phyloP scores from a whole-genome alignment of 2,113 vertebrate species.

The Hippolais icterina region DNA sequence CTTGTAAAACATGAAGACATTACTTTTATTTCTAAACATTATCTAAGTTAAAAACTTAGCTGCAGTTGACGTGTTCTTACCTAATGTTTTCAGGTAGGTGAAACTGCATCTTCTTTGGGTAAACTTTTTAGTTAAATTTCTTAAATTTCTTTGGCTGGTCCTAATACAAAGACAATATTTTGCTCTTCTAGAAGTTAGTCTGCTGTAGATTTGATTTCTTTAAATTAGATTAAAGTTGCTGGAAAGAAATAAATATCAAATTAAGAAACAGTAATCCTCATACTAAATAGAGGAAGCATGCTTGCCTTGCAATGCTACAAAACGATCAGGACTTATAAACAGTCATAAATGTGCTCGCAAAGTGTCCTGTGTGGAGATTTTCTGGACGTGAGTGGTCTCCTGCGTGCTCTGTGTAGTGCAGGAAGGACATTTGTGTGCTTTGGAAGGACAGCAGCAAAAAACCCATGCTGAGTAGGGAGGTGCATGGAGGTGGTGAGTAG shows the following conservation, averaged over 20 bases:
- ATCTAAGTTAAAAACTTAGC: neutral
- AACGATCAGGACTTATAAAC: neutral
- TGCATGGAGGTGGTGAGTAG: neutral
- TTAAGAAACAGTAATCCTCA: neutral
- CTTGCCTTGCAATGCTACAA: neutral
- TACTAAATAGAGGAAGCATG: neutral
- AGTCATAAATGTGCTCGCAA: neutral
- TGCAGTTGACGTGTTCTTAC: neutral
- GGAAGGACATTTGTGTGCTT: neutral
- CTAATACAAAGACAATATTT: neutral
- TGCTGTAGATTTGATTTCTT: neutral
- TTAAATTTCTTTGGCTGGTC: neutral
- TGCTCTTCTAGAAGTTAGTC: neutral
- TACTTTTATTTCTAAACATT: neutral
- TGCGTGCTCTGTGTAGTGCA: rapidly evolving
- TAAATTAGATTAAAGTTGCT: slow-evolving; percentile 8
- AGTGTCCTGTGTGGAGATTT: neutral
- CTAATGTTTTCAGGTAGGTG: neutral
- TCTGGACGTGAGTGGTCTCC: neutral
- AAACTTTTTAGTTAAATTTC: neutral
- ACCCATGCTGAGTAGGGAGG: too few species aligned
- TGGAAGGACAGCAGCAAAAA: neutral
- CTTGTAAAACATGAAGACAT: neutral
- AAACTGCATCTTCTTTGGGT: neutral
- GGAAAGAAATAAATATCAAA: neutral